Base-by-base conservation (phyloP, 2,888 invertebrate genomes). In the Melolontha melolontha region DNA sequence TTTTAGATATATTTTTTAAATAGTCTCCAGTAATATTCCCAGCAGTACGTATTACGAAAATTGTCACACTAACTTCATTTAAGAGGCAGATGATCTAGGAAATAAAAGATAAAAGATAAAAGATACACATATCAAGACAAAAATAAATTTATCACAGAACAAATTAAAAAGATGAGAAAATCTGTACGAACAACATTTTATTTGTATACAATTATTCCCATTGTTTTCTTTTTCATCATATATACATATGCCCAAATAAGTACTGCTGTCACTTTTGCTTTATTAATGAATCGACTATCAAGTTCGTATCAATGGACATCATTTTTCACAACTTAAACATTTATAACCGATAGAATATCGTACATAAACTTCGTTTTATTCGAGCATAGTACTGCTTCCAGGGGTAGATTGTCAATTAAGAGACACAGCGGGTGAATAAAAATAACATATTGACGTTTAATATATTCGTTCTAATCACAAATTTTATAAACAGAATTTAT, bases 331-430 rank as follows among this genome's bases (percentile, higher is more conserved):
- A 42, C 7, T 41, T 41, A n/a, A 22, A 57, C 55, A 41, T 42
- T 57, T 57, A 57, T 42, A 57, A 57, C 42, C 2, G 6, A 57
- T 57, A 57, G 41, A 57, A 17, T 62, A 39, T 27, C 62, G 44
- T 34, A 54, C 5, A 54, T 62, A 29, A 62, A 27, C 34, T 34
- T 49, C 34, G 49, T 49, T 62, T 49, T 50, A 34, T 27, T 50
- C 44, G 47, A 62, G 39, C 12, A 34, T 62, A 8, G 34, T 62
- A 14, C 54, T 40, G 40, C 5, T 27, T 50, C 29, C 14, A 49
- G 22, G 47, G 40, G 62, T 47, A 16, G 12, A 50, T 62, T 62
- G 49, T 62, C 62, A 62, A 62, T 62, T 62, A 62, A 39, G 47
- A 12, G 34, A 14, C 62, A n/a, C 62, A 62, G 62, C 62, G 62